A percentile compares a stretch with the other conserved stretches of the same genome.
phyloP scores from a whole-genome alignment of 2,888 invertebrate genomes.

The Drosophila basisetae region DNA sequence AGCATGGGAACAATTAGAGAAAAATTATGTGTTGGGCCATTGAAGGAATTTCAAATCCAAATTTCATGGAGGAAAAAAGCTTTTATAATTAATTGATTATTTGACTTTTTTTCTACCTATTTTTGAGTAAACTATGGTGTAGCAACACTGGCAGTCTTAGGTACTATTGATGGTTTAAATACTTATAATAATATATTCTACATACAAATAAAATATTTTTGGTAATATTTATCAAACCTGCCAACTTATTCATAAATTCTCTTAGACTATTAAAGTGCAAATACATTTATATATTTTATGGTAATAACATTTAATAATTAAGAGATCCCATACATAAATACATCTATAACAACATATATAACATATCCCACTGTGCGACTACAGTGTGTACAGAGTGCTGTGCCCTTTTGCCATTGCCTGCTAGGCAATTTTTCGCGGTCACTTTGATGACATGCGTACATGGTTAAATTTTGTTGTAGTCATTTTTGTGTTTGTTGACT shows the following conservation, averaged over 20 bases:
- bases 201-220: neutral
- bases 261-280: neutral
- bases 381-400: slow-evolving; percentile 20
- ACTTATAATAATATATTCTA: neutral
- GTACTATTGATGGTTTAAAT: neutral
- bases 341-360: neutral
- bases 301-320: neutral
- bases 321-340: neutral
- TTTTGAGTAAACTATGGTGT: neutral
- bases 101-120: neutral
- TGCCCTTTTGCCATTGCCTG: slow-evolving; percentile 25
- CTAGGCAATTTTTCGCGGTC: slow-evolving; percentile 38
- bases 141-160: neutral
- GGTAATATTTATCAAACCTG: neutral
- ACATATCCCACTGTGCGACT: slow-evolving; percentile 6
- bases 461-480: slow-evolving; percentile 17
- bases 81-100: neutral
- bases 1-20: slow-evolving; percentile 18
- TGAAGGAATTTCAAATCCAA: neutral
- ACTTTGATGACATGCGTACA: slow-evolving; percentile 31
- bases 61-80: neutral
- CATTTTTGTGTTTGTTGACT: slow-evolving; percentile 8
- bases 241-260: neutral
- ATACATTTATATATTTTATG: neutral
- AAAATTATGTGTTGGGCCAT: neutral